Evolutionary conservation across 2,113 vertebrate genomes (phyloP), one percentile per base, ranked within the genome.

Genomic region (Geococcyx californianus): DNA sequence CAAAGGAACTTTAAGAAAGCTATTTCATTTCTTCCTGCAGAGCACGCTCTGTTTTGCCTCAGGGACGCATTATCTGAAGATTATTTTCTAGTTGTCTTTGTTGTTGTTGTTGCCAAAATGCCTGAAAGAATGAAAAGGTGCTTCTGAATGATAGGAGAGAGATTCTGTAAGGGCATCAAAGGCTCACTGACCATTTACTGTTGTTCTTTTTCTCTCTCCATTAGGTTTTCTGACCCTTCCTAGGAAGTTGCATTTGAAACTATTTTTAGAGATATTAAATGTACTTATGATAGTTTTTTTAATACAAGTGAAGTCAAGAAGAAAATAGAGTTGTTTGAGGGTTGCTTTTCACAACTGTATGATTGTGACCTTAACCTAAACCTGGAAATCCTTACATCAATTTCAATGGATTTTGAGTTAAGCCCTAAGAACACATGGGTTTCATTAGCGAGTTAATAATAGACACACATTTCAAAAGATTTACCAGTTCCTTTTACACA

Each of bases 81-180:
- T 93, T 79, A 94, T 87, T 92, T 92, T 92, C 84, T 59, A 44
- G 66, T 84, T 79, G 80, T 62, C 76, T 92, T 90, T 92, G 68
- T 60, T 88, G 67, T 60, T 88, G 67, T 70, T 92, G 63, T 74
- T 89, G 64, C 66, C 90, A 92, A 82, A 94, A 89, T 42, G 40
- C 66, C 40, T 68, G 77, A 60, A 87, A 92, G 70, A 92, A 90
- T 58, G 29, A 76, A 84, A 94, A 96, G 66, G 51, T 89, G 69
- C 38, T 84, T 96, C 55, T 64, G 89, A 90, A 47, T 38, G 23
- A 67, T 52, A 83, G 77, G 11, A 73, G 75, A 38, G 54, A 62
- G 29, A 73, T 16, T 95, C 59, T 84, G 59, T 68, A 62, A 72
- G 31, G 40, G 66, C 60, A 90, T 76, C 38, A 12, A 18, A 51